A percentile compares a stretch with the other conserved stretches of the same genome.
These are phyloP conservation scores for Acanthaster planci DNA, from an alignment of 35 echinoderm and acorn worm genomes.

Conservation along the genomic window DNA sequence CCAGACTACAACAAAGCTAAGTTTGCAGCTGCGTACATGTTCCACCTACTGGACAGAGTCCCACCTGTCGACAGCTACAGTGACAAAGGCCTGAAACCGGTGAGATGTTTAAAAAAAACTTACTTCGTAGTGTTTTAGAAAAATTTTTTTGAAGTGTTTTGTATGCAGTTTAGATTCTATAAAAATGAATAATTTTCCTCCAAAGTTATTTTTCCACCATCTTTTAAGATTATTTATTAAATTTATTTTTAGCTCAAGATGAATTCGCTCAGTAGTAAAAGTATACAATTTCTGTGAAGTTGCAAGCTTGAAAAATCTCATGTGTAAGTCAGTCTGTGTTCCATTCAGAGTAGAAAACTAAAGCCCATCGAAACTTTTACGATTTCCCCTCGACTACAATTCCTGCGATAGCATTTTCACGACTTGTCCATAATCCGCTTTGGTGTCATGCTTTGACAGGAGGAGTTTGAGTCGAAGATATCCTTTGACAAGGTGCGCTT, in stretches of 20 bases:
- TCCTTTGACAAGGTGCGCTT: conserved; percentile 68
- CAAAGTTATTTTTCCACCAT: not conserved
- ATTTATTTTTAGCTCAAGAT: not conserved
- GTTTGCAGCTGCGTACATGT: conserved; percentile 68
- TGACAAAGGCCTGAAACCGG: conserved; percentile 72
- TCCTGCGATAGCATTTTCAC: not conserved
- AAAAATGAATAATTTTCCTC: not conserved
- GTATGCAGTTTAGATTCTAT: not conserved
- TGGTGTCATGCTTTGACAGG: conserved; percentile 35
- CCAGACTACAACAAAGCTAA: conserved; percentile 93
- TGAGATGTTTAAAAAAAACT: conserved; percentile 15
- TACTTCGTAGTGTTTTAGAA: not conserved
- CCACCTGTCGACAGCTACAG: conserved; percentile 77
- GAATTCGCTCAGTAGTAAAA: too few species aligned
- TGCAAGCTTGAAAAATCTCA: too few species aligned
- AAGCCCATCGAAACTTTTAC: not conserved
- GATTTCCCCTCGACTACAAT: not conserved
- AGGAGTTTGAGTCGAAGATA: conserved; percentile 45
- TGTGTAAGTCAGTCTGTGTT: too few species aligned
- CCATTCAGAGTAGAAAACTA: too few species aligned
- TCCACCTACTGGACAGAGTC: conserved; percentile 67
- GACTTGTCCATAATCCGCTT: not conserved
- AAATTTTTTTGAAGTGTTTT: not conserved
- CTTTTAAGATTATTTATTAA: too few species aligned
- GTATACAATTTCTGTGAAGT: too few species aligned